Conservation (phyloP, 2,113 vertebrate genomes). For the Corythornis cristatus region DNA sequence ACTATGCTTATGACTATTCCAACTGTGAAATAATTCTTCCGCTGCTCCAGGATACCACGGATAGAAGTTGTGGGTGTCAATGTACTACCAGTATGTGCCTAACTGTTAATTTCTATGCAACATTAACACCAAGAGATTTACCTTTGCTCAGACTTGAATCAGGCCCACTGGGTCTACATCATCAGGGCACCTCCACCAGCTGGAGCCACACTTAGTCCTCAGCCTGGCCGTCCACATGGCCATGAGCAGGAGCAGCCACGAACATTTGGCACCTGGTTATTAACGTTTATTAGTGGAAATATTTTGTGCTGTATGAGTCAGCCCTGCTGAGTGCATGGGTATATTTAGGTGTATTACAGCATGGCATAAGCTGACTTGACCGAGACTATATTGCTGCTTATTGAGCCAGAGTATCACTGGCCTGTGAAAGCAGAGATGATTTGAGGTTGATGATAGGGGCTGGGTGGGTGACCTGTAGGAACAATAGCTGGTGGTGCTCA, state of each 20-base stretch:
- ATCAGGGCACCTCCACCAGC: neutral
- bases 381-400: neutral
- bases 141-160: neutral
- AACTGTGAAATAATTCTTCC: neutral
- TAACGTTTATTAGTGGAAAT: slow-evolving; percentile 6
- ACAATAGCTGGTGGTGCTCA: neutral
- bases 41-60: neutral
- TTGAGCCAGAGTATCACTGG: accelerated
- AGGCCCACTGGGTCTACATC: neutral
- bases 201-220: neutral
- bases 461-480: neutral
- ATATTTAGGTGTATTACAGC: neutral
- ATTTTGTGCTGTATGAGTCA: slow-evolving; percentile 5
- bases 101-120: slow-evolving; percentile 10
- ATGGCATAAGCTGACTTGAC: accelerated
- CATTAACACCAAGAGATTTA: slow-evolving; percentile 18
- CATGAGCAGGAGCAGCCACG: neutral
- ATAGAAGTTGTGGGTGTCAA: neutral
- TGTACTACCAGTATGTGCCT: neutral
- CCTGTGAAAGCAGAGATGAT: neutral
- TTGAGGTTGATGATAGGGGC: neutral
- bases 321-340: neutral
- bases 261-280: neutral
- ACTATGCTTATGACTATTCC: neutral
- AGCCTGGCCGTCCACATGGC: neutral